Percentiles rank a stretch among this genome's conserved stretches.
Evolutionary conservation across 92 coral and sea anemone species (phyloP).

Genomic region (Ricordea florida): DNA sequence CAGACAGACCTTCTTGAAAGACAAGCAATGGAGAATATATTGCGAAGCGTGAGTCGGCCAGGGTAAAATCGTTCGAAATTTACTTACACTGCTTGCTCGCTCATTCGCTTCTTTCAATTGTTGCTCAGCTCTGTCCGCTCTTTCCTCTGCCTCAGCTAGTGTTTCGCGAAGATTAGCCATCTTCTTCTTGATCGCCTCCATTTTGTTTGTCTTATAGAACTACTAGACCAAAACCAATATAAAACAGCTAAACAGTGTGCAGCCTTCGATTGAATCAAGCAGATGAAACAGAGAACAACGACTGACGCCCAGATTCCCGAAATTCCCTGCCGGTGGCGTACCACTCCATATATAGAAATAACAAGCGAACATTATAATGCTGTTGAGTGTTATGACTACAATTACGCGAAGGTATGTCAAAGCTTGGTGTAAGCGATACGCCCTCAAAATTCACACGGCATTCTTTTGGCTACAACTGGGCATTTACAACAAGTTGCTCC

Average conservation of each 20-base stretch:
- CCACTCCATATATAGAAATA: conserved; percentile 94
- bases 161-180: conserved; percentile 81
- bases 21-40: too few species aligned
- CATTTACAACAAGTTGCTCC: too few species aligned
- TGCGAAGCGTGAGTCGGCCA: too few species aligned
- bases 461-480: too few species aligned
- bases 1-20: too few species aligned
- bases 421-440: too few species aligned
- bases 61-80: background rate
- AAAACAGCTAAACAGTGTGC: conserved; percentile 39
- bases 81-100: conserved; percentile 71
- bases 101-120: conserved; percentile 79
- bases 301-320: conserved; percentile 50
- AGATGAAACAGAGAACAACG: background rate
- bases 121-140: conserved; percentile 82
- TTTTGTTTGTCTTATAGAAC: conserved; percentile 71
- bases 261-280: background rate
- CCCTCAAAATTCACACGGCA: too few species aligned
- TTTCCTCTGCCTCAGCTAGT: conserved; percentile 80
- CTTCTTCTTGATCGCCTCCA: conserved; percentile 99
- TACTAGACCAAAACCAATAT: conserved; percentile 50
- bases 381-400: too few species aligned
- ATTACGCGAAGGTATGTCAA: too few species aligned
- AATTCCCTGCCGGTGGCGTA: conserved; percentile 58
- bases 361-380: too few species aligned